These are phyloP conservation scores for Anthopleura xanthogrammica DNA, from an alignment of 92 coral and sea anemone species.

Conservation along the genomic window DNA sequence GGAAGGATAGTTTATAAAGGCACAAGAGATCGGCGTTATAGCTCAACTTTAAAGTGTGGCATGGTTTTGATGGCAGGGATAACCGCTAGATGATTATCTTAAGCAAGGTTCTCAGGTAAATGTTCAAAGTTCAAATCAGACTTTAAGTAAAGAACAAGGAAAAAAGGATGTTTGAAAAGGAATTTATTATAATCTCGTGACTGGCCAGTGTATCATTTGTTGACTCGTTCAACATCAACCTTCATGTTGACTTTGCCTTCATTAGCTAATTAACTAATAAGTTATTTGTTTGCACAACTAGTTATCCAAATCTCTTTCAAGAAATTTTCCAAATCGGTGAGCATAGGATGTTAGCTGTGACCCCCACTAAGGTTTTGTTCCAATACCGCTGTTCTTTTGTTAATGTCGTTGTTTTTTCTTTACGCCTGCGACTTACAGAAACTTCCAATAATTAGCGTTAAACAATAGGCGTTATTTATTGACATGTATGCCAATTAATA, in stretches of 20 bases:
- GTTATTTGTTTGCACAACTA: not conserved
- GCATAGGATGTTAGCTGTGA: not conserved
- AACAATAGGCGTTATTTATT: constrained; percentile 12
- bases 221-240: not conserved
- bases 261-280: constrained; percentile 2
- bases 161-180: not conserved
- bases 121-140: not conserved
- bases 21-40: not conserved
- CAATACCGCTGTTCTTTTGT: constrained; percentile 7
- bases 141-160: not conserved
- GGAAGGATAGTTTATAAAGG: not conserved
- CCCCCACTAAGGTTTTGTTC: constrained; percentile 36
- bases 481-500: not conserved
- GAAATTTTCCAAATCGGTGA: not conserved
- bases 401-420: not conserved
- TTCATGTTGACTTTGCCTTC: not conserved
- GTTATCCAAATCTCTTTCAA: not conserved
- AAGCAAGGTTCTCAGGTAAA: not conserved
- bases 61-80: not conserved
- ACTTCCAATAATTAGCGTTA: constrained; percentile 10
- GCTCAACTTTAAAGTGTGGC: not conserved
- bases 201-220: not conserved
- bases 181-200: not conserved
- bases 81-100: not conserved
- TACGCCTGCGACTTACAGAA: not conserved